phyloP scores from a whole-genome alignment of 1,140 invertebrate species.

The Drosophila subpulchrella region DNA sequence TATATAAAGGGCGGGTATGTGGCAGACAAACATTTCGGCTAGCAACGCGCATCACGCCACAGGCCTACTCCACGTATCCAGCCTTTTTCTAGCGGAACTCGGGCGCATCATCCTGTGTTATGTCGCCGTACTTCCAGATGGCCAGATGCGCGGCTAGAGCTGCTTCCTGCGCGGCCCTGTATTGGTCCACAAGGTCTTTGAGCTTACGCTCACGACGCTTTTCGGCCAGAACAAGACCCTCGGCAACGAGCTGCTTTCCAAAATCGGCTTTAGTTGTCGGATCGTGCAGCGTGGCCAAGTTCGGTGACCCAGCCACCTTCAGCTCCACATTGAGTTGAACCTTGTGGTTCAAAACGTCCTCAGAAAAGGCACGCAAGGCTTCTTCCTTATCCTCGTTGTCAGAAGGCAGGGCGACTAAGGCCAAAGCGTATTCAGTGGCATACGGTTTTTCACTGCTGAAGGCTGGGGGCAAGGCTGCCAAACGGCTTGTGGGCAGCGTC shows the following conservation, averaged over 20 bases:
- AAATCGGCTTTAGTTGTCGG: conserved; percentile 92
- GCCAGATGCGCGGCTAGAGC: conserved; percentile 93
- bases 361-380: conserved; percentile 89
- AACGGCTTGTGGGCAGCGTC: conserved; percentile 86
- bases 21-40: conserved; percentile 84
- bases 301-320: conserved; percentile 85
- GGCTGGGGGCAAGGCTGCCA: conserved; percentile 92
- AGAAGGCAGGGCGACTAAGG: conserved; percentile 92
- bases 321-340: conserved; percentile 91
- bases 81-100: conserved; percentile 77
- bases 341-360: conserved; percentile 88
- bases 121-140: conserved; percentile 98
- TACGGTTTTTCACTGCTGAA: conserved; percentile 91
- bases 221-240: conserved; percentile 94
- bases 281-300: conserved; percentile 90
- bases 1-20: conserved; percentile 84
- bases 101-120: conserved; percentile 94
- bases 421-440: conserved; percentile 94
- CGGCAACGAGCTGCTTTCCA: conserved; percentile 92
- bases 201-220: conserved; percentile 92
- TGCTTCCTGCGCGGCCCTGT: conserved; percentile 92
- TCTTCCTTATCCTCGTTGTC: conserved; percentile 93
- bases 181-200: conserved; percentile 92
- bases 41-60: conserved; percentile 63
- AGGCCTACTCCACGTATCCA: conserved; percentile 61